phyloP scores from a whole-genome alignment of 2,888 invertebrate genomes.

The Pogonocherus hispidulus region DNA sequence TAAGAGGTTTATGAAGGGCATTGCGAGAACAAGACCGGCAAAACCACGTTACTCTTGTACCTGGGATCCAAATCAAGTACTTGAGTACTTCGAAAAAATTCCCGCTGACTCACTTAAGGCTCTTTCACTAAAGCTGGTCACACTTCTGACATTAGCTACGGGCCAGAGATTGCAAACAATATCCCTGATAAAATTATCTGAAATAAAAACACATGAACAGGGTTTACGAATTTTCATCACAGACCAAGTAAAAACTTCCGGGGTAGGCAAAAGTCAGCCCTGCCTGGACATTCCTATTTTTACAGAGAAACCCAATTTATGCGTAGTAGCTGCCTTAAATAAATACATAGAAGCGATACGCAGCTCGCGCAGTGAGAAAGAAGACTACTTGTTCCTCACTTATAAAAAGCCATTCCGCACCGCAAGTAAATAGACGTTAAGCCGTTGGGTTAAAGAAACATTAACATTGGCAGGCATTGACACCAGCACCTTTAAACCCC shows the following conservation, averaged over 20 bases:
- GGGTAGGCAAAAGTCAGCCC: constrained; percentile 34
- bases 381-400: background rate
- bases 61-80: constrained; percentile 51
- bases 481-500: background rate
- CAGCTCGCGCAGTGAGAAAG: background rate
- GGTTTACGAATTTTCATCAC: constrained; percentile 13
- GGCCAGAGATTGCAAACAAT: constrained; percentile 45
- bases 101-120: background rate
- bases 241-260: constrained; percentile 28
- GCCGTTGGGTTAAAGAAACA: constrained; percentile 44
- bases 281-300: constrained; percentile 6
- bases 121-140: constrained; percentile 45
- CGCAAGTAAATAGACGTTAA: constrained; percentile 37
- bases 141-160: constrained; percentile 45
- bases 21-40: constrained; percentile 41
- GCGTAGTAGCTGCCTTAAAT: background rate
- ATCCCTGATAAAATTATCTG: constrained; percentile 42
- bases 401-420: constrained; percentile 33
- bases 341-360: background rate
- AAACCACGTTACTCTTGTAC: constrained; percentile 16
- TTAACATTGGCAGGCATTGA: constrained; percentile 40
- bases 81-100: constrained; percentile 26
- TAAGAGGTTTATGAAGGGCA: constrained; percentile 48
- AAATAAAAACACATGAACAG: constrained; percentile 24
- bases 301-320: background rate